A percentile compares a stretch with the other conserved stretches of the same genome.
phyloP scores from a whole-genome alignment of 2,113 vertebrate genomes.

The Shinisaurus crocodilurus region DNA sequence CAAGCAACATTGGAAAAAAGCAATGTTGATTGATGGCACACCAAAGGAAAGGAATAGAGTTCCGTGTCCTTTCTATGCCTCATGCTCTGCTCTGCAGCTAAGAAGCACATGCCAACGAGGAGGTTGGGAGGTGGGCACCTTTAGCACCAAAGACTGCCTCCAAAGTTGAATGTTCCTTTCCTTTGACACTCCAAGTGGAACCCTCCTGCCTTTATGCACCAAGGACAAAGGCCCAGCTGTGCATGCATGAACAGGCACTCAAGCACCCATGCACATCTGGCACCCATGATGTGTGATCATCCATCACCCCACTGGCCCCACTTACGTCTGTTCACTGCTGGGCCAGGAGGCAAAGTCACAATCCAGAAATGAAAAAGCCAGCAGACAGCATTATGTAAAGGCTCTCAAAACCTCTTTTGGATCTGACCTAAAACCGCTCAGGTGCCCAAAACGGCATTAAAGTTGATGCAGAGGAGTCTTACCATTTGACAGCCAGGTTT shows the following conservation, averaged over 20 bases:
- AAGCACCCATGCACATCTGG: neutral
- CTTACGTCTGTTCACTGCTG: neutral
- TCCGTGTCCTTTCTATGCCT: neutral
- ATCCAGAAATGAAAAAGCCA: neutral
- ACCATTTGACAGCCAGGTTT: slow-evolving; percentile 96
- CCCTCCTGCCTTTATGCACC: neutral
- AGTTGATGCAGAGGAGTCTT: slow-evolving; percentile 11
- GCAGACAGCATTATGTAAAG: fast-evolving
- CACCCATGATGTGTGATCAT: neutral
- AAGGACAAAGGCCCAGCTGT: neutral
- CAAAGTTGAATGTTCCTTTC: neutral
- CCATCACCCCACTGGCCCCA: neutral
- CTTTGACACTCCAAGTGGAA: neutral
- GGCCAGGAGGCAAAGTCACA: neutral
- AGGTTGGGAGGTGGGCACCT: neutral
- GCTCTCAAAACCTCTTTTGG: fast-evolving
- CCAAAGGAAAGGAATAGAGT: neutral
- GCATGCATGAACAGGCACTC: neutral
- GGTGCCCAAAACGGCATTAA: no score
- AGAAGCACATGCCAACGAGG: neutral
- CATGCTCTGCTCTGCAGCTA: neutral
- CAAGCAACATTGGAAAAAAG: no score
- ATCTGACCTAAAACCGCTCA: fast-evolving
- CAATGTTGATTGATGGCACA: no score
- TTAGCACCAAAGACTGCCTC: neutral